Evolutionary conservation across 2,113 vertebrate species (phyloP).

Genomic region (Silurus asotus): DNA sequence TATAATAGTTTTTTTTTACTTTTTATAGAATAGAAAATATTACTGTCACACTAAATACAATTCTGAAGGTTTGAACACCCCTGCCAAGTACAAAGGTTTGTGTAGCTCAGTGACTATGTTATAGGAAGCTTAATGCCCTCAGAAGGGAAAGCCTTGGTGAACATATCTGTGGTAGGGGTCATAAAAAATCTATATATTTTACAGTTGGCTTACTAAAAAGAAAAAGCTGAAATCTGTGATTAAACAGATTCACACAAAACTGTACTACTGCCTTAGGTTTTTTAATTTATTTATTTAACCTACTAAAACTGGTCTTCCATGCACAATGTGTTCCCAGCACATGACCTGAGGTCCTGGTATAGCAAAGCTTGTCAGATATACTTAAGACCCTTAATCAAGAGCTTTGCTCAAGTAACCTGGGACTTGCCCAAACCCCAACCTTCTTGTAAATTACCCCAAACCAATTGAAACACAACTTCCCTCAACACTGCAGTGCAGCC

Average conservation of each 20-base stretch:
- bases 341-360: neutral
- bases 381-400: too few species aligned
- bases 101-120: neutral
- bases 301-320: neutral
- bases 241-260: neutral
- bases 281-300: neutral
- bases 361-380: neutral
- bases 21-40: neutral
- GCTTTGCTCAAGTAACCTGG: too few species aligned
- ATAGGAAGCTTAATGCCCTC: neutral
- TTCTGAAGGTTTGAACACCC: neutral
- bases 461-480: too few species aligned
- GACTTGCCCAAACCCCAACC: too few species aligned
- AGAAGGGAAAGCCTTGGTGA: neutral
- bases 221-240: neutral
- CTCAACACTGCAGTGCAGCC: neutral
- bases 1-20: neutral
- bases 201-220: neutral
- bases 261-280: neutral
- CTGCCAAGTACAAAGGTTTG: neutral
- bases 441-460: too few species aligned
- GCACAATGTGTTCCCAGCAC: neutral
- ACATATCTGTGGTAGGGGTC: neutral
- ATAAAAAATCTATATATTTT: neutral
- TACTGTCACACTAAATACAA: neutral